Conservation (phyloP, 1,140 invertebrate genomes). For the Wiebesia pumilae region DNA sequence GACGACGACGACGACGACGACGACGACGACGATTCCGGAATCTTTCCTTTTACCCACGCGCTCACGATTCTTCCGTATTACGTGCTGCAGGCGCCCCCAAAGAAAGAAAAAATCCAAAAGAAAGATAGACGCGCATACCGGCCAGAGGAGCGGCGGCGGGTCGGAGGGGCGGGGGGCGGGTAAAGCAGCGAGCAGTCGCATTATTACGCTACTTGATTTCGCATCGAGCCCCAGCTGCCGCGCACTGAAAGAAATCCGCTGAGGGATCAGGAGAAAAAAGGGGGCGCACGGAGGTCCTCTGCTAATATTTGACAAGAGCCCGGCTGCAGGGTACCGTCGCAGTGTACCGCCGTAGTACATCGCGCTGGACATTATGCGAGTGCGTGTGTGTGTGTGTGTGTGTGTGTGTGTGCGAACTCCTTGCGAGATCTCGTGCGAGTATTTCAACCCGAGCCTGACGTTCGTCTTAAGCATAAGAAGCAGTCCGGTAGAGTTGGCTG, state of each 20-base stretch:
- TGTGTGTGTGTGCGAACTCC: too few species aligned
- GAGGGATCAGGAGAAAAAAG: slow-evolving; percentile 36
- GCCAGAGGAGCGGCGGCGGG: too few species aligned
- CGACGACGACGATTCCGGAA: background rate
- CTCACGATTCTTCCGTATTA: slow-evolving; percentile 46
- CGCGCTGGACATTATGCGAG: background rate
- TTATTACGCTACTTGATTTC: slow-evolving; percentile 75
- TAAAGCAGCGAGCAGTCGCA: slow-evolving; percentile 50
- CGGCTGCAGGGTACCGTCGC: background rate
- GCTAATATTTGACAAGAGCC: slow-evolving; percentile 69
- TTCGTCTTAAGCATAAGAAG: too few species aligned
- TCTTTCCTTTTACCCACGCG: slow-evolving; percentile 11
- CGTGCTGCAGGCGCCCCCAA: background rate
- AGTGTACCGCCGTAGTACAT: background rate
- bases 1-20: too few species aligned
- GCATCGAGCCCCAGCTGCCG: slow-evolving; percentile 68
- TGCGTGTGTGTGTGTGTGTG: background rate
- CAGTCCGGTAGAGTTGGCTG: too few species aligned
- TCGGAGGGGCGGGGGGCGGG: too few species aligned
- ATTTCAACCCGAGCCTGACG: too few species aligned
- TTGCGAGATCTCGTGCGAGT: too few species aligned
- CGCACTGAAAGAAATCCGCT: slow-evolving; percentile 41
- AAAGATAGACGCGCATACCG: background rate
- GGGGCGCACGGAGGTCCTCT: slow-evolving; percentile 57
- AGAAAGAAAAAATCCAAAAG: slow-evolving; percentile 1